These are phyloP conservation scores for Zaprionus nigranus DNA, from an alignment of 1,140 invertebrate genomes.

Conservation along the genomic window DNA sequence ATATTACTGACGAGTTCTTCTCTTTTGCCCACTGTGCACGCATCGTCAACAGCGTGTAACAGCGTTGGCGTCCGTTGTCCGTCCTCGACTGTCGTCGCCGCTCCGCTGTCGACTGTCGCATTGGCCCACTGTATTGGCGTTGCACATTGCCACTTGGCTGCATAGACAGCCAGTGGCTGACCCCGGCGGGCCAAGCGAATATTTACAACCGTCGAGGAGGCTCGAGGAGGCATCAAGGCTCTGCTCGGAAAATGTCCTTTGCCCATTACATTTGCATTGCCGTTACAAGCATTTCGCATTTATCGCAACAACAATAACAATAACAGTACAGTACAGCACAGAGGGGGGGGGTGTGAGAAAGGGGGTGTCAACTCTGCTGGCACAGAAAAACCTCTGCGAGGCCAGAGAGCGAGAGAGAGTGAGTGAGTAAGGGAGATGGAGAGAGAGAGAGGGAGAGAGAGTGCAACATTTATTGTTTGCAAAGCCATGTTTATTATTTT, in stretches of 20 bases:
- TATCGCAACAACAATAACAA: slow-evolving; percentile 60
- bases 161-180: slow-evolving; percentile 52
- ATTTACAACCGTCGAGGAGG: slow-evolving; percentile 56
- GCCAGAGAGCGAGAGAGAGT: not conserved
- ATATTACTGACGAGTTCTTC: no score
- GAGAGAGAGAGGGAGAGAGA: not conserved
- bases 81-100: slow-evolving; percentile 40
- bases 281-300: slow-evolving; percentile 83
- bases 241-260: slow-evolving; percentile 67
- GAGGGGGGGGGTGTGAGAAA: not conserved
- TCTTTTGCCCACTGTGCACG: not conserved
- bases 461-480: slow-evolving; percentile 79
- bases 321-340: not conserved
- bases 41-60: slow-evolving; percentile 6
- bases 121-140: not conserved
- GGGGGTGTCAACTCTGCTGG: not conserved
- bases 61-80: slow-evolving; percentile 25
- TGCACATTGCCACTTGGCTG: slow-evolving; percentile 68
- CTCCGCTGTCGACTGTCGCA: not conserved
- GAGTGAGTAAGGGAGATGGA: not conserved
- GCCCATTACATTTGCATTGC: slow-evolving; percentile 82
- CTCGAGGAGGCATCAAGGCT: slow-evolving; percentile 22
- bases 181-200: slow-evolving; percentile 50
- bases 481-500: slow-evolving; percentile 83
- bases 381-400: slow-evolving; percentile 1